Conservation (phyloP, 2,888 invertebrate species). For the Achlya flavicornis region DNA sequence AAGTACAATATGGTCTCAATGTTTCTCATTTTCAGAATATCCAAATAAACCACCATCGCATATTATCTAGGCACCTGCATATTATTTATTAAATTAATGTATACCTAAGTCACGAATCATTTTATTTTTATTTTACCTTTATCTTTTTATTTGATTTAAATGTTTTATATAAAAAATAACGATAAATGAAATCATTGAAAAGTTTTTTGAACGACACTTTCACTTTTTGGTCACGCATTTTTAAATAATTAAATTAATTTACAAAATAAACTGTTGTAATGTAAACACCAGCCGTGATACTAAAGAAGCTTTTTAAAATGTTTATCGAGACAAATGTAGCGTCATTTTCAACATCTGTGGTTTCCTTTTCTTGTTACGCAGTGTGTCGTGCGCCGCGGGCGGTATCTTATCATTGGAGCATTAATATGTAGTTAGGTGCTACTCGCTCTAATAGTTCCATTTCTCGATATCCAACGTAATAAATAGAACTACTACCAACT, state of each 20-base stretch:
- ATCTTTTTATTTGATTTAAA: not conserved
- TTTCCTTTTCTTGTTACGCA: not conserved
- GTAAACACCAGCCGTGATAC: not conserved
- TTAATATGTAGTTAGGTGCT: not conserved
- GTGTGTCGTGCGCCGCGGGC: not conserved
- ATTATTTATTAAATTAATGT: not conserved
- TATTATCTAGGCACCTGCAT: too few relatives aligned
- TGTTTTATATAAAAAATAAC: slow-evolving; percentile 3
- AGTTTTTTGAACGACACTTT: slow-evolving; percentile 3
- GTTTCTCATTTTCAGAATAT: too few relatives aligned
- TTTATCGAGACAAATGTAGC: not conserved
- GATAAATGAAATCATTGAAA: slow-evolving; percentile 3
- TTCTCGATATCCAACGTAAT: too few relatives aligned
- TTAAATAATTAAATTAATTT: not conserved
- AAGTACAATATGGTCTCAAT: too few relatives aligned
- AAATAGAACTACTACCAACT: too few relatives aligned
- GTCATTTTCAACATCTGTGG: not conserved
- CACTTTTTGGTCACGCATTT: slow-evolving; percentile 6
- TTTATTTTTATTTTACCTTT: not conserved
- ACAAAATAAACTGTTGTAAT: not conserved
- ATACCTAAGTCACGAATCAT: not conserved
- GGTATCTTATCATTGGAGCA: not conserved
- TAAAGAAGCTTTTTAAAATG: not conserved
- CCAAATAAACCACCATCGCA: not conserved
- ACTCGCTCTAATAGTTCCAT: not conserved